phyloP scores from a whole-genome alignment of 2,113 vertebrate genomes.

The Cercopithecus mona region DNA sequence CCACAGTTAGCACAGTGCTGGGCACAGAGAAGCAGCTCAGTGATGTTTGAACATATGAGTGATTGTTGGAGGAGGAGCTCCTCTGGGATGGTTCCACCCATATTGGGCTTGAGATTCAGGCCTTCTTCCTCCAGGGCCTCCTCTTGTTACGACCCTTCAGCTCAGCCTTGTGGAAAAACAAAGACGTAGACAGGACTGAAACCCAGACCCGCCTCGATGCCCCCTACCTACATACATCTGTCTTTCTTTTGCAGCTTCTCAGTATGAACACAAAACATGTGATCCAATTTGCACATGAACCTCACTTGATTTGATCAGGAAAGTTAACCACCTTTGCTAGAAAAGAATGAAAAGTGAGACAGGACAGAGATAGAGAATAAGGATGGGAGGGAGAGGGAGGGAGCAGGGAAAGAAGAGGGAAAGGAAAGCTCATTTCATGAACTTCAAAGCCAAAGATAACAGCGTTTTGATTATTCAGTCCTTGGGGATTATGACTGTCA shows the following conservation, averaged over 20 bases:
- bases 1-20: background rate
- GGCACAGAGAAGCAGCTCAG: background rate
- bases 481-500: background rate
- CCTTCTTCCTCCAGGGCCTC: background rate
- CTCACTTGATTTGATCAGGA: background rate
- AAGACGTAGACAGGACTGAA: background rate
- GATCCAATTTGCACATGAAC: background rate
- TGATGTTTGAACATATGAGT: background rate
- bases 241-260: background rate
- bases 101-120: too few species aligned
- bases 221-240: background rate
- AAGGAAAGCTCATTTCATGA: background rate
- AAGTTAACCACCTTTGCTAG: background rate
- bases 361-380: background rate
- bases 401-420: background rate
- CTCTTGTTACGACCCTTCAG: background rate
- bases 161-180: background rate
- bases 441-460: constrained; percentile 29
- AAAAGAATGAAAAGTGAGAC: background rate
- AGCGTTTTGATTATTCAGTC: background rate
- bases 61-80: background rate
- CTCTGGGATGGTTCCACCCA: fast-evolving
- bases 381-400: background rate
- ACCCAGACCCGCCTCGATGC: fast-evolving
- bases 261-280: background rate